Base-by-base conservation (phyloP, 2,113 vertebrate genomes). In the Prunella fulvescens region DNA sequence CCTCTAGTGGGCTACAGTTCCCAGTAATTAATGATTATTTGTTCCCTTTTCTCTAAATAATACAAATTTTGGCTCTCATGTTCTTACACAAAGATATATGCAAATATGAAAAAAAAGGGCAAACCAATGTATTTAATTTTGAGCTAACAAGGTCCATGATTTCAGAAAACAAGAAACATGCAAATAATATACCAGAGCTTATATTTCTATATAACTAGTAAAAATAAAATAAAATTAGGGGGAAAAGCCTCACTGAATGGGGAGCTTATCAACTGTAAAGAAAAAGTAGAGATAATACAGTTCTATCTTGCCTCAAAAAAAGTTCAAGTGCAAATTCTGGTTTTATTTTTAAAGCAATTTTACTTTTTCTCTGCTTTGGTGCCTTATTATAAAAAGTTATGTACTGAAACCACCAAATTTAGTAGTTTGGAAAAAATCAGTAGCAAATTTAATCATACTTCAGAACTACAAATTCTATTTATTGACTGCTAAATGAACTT, bases 11-110 rank as follows among this genome's bases (percentile, higher is more conserved):
- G 65, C 73, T 89, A 71, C 45, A 54, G 65, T 65, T 89, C 77
- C 24, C 29, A 72, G 51, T 86, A 93, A 94, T 83, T 93, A 86
- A 76, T 83, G 76, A 48, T 90, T 95, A 78, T 81, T 93, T 88
- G 66, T 72, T 78, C 54, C 37, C 9, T 57, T 61, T 84, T 90
- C 72, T 26, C 66, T 83, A 67, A 92, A 71, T 35, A 86, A 88
- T 73, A 73, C 14, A 73, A 47, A 88, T 91, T 67, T 86, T 77
- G 69, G 53, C 77, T 84, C 40, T 79, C 26, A 10, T 84, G 26
- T 51, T 74, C 53, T 93, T 40, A 76, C 57, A 88, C 17, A 66
- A 66, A 91, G 39, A 66, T 67, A 69, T 28, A 88, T 19, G 62
- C 12, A 83, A 91, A 74, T 28, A 83, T 16, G 39, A n/a, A 65